Conservation (phyloP, 2,113 vertebrate genomes). For the Mormoops blainvillei region DNA sequence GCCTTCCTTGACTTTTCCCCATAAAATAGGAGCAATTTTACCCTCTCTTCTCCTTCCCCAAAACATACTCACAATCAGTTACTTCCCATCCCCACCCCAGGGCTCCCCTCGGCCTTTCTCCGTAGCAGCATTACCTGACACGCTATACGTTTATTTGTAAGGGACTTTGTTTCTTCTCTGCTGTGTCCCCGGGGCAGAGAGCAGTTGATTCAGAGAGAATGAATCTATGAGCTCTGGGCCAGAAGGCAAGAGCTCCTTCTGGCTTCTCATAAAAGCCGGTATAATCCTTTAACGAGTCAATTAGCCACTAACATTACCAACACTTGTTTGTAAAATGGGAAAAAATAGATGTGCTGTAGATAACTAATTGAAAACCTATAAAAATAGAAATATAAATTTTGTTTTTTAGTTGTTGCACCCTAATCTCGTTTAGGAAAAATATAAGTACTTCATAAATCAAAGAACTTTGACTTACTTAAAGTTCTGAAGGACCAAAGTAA, state of each 20-base stretch:
- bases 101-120: background rate
- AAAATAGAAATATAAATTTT: background rate
- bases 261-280: background rate
- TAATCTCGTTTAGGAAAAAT: background rate
- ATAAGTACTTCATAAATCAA: background rate
- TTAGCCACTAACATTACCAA: background rate
- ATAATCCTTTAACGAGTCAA: background rate
- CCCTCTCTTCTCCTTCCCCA: background rate
- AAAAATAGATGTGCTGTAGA: background rate
- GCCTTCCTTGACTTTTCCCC: background rate
- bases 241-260: background rate
- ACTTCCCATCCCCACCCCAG: background rate
- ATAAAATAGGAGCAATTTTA: background rate
- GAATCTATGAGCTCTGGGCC: background rate
- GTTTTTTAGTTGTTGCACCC: background rate
- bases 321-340: background rate
- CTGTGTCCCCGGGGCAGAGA: background rate
- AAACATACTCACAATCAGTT: background rate
- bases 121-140: background rate
- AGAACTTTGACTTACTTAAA: background rate
- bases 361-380: background rate
- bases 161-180: conserved; percentile 14
- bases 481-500: background rate
- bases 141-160: background rate
- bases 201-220: background rate